These are phyloP conservation scores for Galbula dea DNA, from an alignment of 2,113 vertebrate species.

Conservation along the genomic window DNA sequence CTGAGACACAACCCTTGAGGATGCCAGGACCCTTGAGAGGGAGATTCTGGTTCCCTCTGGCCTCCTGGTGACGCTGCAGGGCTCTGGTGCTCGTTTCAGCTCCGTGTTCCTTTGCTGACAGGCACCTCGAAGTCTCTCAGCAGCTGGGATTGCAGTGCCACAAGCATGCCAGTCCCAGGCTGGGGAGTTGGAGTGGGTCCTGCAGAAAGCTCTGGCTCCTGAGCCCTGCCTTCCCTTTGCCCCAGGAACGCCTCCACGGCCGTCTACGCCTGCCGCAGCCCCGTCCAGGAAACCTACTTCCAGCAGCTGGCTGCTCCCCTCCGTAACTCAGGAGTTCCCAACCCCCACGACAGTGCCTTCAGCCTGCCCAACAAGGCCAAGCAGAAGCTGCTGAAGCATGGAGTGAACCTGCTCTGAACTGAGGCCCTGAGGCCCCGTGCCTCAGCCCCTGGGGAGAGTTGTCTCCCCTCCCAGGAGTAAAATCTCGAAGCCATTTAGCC, in stretches of 20 bases:
- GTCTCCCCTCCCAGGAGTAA: neutral
- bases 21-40: neutral
- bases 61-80: neutral
- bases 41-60: neutral
- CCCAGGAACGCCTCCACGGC: conserved; percentile 82
- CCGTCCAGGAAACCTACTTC: conserved; percentile 90
- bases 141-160: neutral
- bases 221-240: neutral
- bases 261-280: conserved; percentile 80
- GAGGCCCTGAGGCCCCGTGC: accelerated
- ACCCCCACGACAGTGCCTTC: conserved; percentile 86
- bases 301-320: conserved; percentile 76
- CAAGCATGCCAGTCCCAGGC: neutral
- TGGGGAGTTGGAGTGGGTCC: neutral
- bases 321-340: conserved; percentile 88
- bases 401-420: conserved; percentile 88
- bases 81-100: neutral
- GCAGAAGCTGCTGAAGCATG: conserved; percentile 90
- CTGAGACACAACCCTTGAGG: neutral
- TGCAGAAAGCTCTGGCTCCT: neutral
- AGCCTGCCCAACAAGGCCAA: conserved; percentile 83
- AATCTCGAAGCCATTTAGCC: neutral
- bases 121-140: neutral
- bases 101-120: neutral
- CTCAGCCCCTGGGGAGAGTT: accelerated